Evolutionary conservation across 1,140 invertebrate genomes (phyloP), one percentile per base, ranked within the genome.

Genomic region (Adelges cooleyi): DNA sequence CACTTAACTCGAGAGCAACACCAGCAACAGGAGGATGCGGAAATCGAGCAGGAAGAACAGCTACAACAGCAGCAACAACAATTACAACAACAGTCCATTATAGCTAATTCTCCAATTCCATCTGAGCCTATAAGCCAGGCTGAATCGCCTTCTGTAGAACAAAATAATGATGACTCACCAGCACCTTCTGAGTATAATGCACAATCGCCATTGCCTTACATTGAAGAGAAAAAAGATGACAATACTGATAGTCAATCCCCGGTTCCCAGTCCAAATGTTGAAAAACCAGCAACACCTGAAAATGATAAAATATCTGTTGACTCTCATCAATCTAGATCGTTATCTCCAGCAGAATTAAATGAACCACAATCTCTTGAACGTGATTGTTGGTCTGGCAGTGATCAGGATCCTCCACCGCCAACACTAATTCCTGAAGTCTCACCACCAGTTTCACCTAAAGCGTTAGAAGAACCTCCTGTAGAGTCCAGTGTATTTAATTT

Each of bases 181-280:
- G 72, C 73, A 65, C 74, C 73, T 66, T 77, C 80, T 52, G 82
- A 85, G 67, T 75, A 87, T 69, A 85, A 86, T n/a, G 83, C 87
- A 13, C 87, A 85, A 25, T 86, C 67, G 8, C 40, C 38, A 27
- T 20, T 27, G 17, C 2, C 27, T 33, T 13, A 20, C 0, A 40
- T 23, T 10, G 36, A 46, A 51, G 20, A 15, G 9, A 62, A 33
- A 29, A 29, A 33, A 48, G 40, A 62, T 46, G 20, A 13, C 15
- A 46, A 48, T 33, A 8, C 13, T 13, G 56, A 62, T 1, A 33
- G 9, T 48, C 23, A 48, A 62, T 48, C 42, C 44, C 56, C 38
- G 33, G 29, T n/a, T 29, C 22, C 11, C 40, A 59, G 53, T 59
- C 40, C 38, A 15, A 33, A 2, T 1, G 17, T 48, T 3, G 42